Percentiles rank a stretch among this genome's conserved stretches.
Evolutionary conservation across 2,797 vertebrate genomes (phyloP).

Genomic region (Chelmon rostratus): DNA sequence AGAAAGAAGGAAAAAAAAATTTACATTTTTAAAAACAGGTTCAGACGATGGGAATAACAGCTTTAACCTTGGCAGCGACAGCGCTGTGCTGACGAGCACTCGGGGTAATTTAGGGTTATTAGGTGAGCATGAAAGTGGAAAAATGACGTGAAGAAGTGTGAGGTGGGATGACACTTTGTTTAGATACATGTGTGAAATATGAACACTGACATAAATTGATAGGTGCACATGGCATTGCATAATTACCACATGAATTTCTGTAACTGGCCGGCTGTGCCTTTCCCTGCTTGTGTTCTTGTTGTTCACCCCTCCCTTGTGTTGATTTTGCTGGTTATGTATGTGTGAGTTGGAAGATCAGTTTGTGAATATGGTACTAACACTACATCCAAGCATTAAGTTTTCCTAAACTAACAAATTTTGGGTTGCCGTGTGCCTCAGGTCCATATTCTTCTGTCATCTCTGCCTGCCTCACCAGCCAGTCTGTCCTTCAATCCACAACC

Average conservation of each 20-base stretch:
- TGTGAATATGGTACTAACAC: no score
- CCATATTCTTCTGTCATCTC: no score
- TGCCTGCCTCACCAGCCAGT: no score
- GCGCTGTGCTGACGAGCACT: conserved; percentile 7
- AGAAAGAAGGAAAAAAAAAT: not conserved
- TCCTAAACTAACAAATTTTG: no score
- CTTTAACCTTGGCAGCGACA: conserved; percentile 19
- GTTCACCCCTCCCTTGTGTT: no score
- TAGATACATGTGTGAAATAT: not conserved
- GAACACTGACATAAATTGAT: not conserved
- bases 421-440: no score
- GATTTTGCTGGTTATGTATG: no score
- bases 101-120: conserved; percentile 18
- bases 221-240: not conserved
- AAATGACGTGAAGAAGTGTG: not conserved
- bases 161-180: not conserved
- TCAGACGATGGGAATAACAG: conserved; percentile 17
- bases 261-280: no score
- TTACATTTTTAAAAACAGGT: conserved; percentile 26
- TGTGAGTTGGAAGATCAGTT: no score
- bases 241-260: not conserved
- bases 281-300: no score
- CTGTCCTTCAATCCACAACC: no score
- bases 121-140: not conserved
- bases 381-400: no score